Evolutionary conservation across 2,797 vertebrate species (phyloP).

Genomic region (Hyperoplus lanceolatus): DNA sequence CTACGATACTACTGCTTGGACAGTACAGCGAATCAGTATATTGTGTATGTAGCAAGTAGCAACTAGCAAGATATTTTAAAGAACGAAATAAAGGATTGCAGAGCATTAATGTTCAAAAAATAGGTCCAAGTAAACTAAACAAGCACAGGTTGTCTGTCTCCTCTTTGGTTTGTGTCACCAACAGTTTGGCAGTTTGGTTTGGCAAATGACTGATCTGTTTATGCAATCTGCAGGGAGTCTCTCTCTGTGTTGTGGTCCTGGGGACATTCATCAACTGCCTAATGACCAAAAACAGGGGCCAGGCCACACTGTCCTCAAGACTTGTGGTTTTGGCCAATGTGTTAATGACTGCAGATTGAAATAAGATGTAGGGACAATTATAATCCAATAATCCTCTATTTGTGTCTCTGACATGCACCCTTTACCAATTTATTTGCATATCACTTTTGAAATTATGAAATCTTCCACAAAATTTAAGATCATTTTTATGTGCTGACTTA

Average conservation of each 20-base stretch:
- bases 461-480: not conserved
- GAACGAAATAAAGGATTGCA: not conserved
- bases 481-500: not conserved
- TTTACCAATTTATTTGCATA: slow-evolving; percentile 21
- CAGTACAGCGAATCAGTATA: not conserved
- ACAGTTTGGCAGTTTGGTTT: slow-evolving; percentile 61
- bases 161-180: slow-evolving; percentile 42
- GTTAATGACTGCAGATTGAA: slow-evolving; percentile 68
- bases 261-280: slow-evolving; percentile 74
- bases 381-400: slow-evolving; percentile 65
- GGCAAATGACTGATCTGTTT: slow-evolving; percentile 71
- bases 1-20: too few relatives aligned
- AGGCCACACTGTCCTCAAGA: slow-evolving; percentile 52
- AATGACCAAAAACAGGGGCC: slow-evolving; percentile 73
- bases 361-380: slow-evolving; percentile 57
- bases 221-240: slow-evolving; percentile 61
- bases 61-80: not conserved
- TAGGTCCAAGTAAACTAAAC: slow-evolving; percentile 15
- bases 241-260: slow-evolving; percentile 55
- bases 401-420: slow-evolving; percentile 50
- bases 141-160: slow-evolving; percentile 22
- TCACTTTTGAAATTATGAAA: slow-evolving; percentile 11
- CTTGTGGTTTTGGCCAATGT: slow-evolving; percentile 54
- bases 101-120: slow-evolving; percentile 19
- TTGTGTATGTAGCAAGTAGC: not conserved